Percentiles rank a stretch among this genome's conserved stretches.
Conservation (phyloP, 2,113 vertebrate species). For the Stegostoma tigrinum region DNA sequence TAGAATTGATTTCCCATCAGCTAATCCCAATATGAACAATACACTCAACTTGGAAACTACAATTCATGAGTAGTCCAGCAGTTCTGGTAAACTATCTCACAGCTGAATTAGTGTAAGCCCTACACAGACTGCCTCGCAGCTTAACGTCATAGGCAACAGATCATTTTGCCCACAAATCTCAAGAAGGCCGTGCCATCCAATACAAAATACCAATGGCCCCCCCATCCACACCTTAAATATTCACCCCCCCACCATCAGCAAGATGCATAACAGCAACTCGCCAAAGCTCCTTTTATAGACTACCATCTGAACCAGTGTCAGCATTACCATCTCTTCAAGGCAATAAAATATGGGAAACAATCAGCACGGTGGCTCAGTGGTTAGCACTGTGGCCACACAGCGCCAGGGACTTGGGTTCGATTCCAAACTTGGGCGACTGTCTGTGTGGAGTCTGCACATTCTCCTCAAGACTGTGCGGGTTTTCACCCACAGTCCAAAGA, state of each 20-base stretch:
- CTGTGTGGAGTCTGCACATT: no score
- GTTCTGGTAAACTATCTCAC: neutral
- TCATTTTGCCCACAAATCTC: neutral
- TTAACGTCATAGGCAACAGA: neutral
- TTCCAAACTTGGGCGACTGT: no score
- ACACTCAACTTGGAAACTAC: conserved; percentile 15
- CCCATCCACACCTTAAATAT: neutral
- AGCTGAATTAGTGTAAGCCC: neutral
- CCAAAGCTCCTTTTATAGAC: neutral
- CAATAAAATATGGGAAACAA: neutral
- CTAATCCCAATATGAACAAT: conserved; percentile 31
- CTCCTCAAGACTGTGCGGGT: no score
- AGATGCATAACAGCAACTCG: neutral
- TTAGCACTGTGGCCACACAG: no score
- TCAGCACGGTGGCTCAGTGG: no score
- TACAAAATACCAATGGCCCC: neutral
- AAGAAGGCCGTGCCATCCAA: neutral
- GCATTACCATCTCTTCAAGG: neutral
- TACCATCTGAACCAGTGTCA: no score
- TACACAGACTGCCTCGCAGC: neutral
- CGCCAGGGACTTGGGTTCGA: no score
- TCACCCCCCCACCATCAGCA: neutral
- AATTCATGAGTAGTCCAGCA: neutral
- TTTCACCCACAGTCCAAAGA: no score
- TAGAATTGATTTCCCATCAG: conserved; percentile 34